A percentile compares a stretch with the other conserved stretches of the same genome.
phyloP scores from a whole-genome alignment of 2,888 invertebrate genomes.

The Drosophila macrothrix region DNA sequence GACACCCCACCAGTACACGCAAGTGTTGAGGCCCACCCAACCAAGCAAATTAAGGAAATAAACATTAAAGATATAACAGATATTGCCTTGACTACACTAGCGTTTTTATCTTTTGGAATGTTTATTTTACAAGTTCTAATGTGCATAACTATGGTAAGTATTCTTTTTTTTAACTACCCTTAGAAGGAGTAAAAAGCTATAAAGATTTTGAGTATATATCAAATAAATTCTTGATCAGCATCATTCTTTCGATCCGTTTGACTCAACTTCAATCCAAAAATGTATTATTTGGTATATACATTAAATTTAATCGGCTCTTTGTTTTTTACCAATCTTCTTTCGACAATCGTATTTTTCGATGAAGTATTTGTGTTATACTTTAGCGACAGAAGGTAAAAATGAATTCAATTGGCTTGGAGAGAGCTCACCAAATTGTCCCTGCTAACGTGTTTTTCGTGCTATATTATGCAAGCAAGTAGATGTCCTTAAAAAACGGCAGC shows the following conservation, averaged over 20 bases:
- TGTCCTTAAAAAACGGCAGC: no score
- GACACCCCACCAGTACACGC: conserved; percentile 34
- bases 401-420: not conserved
- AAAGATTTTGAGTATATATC: not conserved
- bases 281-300: not conserved
- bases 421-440: not conserved
- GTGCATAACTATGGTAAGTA: conserved; percentile 87
- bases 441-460: not conserved
- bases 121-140: conserved; percentile 92
- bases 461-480: no score
- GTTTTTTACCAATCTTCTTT: not conserved
- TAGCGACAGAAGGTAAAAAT: not conserved
- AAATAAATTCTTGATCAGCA: not conserved
- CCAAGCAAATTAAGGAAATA: conserved; percentile 86
- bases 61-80: conserved; percentile 90
- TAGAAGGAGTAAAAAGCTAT: not conserved
- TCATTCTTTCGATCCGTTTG: not conserved
- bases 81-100: conserved; percentile 92
- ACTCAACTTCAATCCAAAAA: not conserved
- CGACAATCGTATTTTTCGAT: not conserved
- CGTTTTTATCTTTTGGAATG: conserved; percentile 92
- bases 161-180: not conserved
- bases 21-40: conserved; percentile 25
- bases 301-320: not conserved
- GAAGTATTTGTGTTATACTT: not conserved